Evolutionary conservation across 1,140 invertebrate species (phyloP), one percentile per base, ranked within the genome.

Genomic region (Cecropterus lyciades): DNA sequence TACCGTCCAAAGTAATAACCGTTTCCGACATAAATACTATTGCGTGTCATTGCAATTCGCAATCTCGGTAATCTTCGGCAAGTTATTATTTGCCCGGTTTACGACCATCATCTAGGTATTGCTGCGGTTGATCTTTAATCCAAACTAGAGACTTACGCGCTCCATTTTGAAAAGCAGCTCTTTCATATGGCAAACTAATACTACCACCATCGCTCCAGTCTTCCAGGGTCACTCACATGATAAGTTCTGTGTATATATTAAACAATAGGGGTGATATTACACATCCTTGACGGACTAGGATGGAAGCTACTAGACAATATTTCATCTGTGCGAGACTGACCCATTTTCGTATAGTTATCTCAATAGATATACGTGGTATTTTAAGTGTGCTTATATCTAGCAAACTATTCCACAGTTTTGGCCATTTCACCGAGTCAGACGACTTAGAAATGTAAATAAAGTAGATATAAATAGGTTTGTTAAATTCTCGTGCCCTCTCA

Each of bases 351-450:
- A 74, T 0, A 70, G 45, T 0, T 45, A 1, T 27, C 65, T 62
- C 0, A 70, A 27, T 1, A 74, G 62, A 17, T 72, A 43, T 0
- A 76, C 66, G 3, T 69, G 46, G 27, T 76, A 68, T 56, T n/a
- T 70, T 65, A 10, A 68, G 70, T 15, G 68, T 49, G 13, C 70
- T 70, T 68, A 76, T 70, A 37, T 66, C 67, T 8, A 67, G 10
- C 1, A 76, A 17, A 8, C 57, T 67, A 7, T 60, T 67, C 74
- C 68, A 76, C 2, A 71, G 33, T 3, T 17, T 56, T 5, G 68
- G 68, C 68, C 70, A 76, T 56, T 69, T 71, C 3, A 75, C 73
- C 5, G 69, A 75, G 42, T 75, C 73, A n/a, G 72, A 75, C 8
- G 73, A 64, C 33, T 74, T 75, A 5, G 69, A 52, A 33, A 70